Evolutionary conservation across 64 coral and sea anemone genomes (phyloP), one percentile per base, ranked within the genome.

Genomic region (Montipora cactus): DNA sequence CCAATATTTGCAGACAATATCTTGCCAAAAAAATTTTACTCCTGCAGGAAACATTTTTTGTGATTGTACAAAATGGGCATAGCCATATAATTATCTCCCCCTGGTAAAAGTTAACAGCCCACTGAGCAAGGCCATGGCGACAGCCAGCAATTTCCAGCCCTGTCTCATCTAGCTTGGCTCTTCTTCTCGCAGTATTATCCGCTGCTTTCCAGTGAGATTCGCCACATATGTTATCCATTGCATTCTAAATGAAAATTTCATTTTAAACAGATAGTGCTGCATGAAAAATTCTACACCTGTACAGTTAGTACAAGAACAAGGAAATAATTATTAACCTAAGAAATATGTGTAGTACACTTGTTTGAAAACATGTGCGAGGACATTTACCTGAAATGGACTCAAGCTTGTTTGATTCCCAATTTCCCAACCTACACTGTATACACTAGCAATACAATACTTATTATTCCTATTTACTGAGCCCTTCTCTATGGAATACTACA

Each of bases 1-100:
- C 84, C 95, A 96, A 44, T 92, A 96, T 45, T 92, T 96, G 85
- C 90, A 92, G 45, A 92, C 95, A 57, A 96, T 80, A 83, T 96
- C 95, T 18, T 96, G 78, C 90, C 95, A 92, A 44, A 89, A 89
- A 3, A 14, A 64, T 14, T 64, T 64, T 2, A 83, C 57, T 28
- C 59, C 57, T 4, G 80, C 23, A 7, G 80, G 80, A 9, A 83
- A 10, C 80, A 83, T 46, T 47, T 83, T 83, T 18, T 83, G 22
- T 0, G 8, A 2, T 4, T 83, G 80, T 0, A 83, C 44, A 21
- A 12, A 83, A 51, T 83, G 8, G 4, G 80, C 80, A 83, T 83
- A 83, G 10, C 80, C 80, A 83, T 18, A 83, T 0, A n/a, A n/a
- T n/a, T n/a, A 83, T 9, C 37, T 83, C 80, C 3, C 80, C 80